These are phyloP conservation scores for Rafetus swinhoei DNA, from an alignment of 2,113 vertebrate species.

Conservation along the genomic window DNA sequence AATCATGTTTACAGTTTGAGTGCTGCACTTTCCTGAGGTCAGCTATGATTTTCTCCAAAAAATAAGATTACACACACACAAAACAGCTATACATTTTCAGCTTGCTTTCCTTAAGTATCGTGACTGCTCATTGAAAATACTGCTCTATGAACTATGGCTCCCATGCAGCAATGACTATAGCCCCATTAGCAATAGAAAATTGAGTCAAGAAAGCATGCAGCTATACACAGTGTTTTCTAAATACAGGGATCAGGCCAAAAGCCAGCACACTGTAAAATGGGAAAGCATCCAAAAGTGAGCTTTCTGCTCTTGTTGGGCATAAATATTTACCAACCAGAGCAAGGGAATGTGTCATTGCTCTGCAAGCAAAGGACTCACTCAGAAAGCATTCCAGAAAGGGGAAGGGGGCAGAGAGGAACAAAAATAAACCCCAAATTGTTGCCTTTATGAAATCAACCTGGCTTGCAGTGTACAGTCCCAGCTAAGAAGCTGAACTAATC, in stretches of 20 bases:
- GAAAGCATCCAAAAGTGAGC: constrained; percentile 68
- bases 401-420: not conserved
- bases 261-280: constrained; percentile 70
- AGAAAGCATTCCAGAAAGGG: constrained; percentile 61
- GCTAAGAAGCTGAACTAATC: constrained; percentile 73
- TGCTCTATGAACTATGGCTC: not conserved
- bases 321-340: constrained; percentile 74
- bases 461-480: constrained; percentile 50
- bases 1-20: not conserved
- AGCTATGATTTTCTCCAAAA: constrained; percentile 23
- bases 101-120: constrained; percentile 31
- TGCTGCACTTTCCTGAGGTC: not conserved
- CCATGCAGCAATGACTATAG: constrained; percentile 34
- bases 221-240: constrained; percentile 70
- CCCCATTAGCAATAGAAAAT: constrained; percentile 50
- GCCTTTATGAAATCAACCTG: constrained; percentile 62
- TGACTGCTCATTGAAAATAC: constrained; percentile 27
- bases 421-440: not conserved
- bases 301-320: constrained; percentile 68
- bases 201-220: constrained; percentile 67
- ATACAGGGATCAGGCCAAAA: constrained; percentile 72
- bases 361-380: constrained; percentile 63
- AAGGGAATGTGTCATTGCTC: constrained; percentile 67
- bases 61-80: not conserved
- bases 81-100: constrained; percentile 26